phyloP scores from a whole-genome alignment of 2,888 invertebrate genomes.

The Sylvicola fuscatus region DNA sequence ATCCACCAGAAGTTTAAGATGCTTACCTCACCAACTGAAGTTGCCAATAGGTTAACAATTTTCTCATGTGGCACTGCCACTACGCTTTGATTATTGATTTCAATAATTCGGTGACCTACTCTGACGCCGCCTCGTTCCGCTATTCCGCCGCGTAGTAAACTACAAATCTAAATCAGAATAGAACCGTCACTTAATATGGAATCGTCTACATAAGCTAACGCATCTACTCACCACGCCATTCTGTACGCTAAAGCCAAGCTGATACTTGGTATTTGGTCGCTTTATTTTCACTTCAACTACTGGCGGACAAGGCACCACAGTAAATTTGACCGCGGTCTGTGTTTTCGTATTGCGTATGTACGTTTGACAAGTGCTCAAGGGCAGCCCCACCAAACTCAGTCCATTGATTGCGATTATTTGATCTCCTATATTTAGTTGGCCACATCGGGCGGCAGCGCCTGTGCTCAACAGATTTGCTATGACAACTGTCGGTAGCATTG shows the following conservation, averaged over 20 bases:
- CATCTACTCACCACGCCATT: slow-evolving; percentile 78
- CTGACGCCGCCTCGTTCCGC: slow-evolving; percentile 97
- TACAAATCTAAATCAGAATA: slow-evolving; percentile 61
- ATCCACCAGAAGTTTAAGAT: too few relatives aligned
- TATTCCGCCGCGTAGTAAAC: slow-evolving; percentile 91
- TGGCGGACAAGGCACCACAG: slow-evolving; percentile 97
- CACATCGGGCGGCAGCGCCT: slow-evolving; percentile 94
- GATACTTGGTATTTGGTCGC: slow-evolving; percentile 97
- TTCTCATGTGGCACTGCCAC: slow-evolving; percentile 99
- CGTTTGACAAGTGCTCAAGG: slow-evolving; percentile 92
- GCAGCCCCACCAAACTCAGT: slow-evolving; percentile 91
- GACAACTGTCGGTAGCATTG: slow-evolving; percentile 99
- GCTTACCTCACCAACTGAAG: slow-evolving; percentile 93
- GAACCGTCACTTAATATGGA: background rate
- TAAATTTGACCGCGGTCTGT: slow-evolving; percentile 96
- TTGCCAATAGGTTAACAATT: slow-evolving; percentile 96
- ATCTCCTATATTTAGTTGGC: slow-evolving; percentile 96
- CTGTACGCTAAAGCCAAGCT: slow-evolving; percentile 98
- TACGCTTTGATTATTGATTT: slow-evolving; percentile 98
- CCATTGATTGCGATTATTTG: slow-evolving; percentile 99
- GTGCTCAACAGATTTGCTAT: slow-evolving; percentile 94
- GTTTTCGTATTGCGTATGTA: slow-evolving; percentile 98
- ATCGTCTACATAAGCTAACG: background rate
- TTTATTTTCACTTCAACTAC: slow-evolving; percentile 99
- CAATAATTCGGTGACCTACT: slow-evolving; percentile 97